phyloP scores from a whole-genome alignment of 2,888 invertebrate species.

The Idaea aversata region DNA sequence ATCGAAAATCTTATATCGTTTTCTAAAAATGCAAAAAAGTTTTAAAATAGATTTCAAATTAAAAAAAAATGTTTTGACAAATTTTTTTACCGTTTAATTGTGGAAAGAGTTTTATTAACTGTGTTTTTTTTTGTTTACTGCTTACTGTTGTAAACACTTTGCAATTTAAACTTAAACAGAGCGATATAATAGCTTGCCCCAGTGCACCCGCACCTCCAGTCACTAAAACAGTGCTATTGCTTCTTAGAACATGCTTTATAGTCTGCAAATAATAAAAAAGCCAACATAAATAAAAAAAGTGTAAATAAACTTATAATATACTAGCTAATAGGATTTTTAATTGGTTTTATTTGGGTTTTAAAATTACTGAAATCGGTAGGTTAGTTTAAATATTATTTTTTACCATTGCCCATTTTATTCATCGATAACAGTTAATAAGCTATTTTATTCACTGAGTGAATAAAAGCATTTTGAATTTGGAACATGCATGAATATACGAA shows the following conservation, averaged over 20 bases:
- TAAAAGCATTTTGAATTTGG: too few species aligned
- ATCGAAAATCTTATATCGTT: background rate
- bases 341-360: too few species aligned
- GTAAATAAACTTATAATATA: background rate
- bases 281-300: background rate
- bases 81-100: background rate
- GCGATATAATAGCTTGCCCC: too few species aligned
- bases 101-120: constrained; percentile 13
- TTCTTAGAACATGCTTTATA: background rate
- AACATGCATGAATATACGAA: too few species aligned
- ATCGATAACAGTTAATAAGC: too few species aligned
- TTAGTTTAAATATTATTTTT: too few species aligned
- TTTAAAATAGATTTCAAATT: background rate
- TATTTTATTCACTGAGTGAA: too few species aligned
- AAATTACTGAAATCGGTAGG: too few species aligned
- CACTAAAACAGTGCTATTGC: constrained; percentile 13
- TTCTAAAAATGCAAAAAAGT: background rate
- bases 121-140: constrained; percentile 14
- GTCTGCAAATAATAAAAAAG: background rate
- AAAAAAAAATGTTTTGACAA: background rate
- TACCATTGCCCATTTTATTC: too few species aligned
- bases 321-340: too few species aligned
- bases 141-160: background rate
- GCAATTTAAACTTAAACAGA: too few species aligned
- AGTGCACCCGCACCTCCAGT: constrained; percentile 17